Base-by-base conservation (phyloP, 37 sponge, comb jelly and placozoan species). In the Mnemiopsis leidyi region DNA sequence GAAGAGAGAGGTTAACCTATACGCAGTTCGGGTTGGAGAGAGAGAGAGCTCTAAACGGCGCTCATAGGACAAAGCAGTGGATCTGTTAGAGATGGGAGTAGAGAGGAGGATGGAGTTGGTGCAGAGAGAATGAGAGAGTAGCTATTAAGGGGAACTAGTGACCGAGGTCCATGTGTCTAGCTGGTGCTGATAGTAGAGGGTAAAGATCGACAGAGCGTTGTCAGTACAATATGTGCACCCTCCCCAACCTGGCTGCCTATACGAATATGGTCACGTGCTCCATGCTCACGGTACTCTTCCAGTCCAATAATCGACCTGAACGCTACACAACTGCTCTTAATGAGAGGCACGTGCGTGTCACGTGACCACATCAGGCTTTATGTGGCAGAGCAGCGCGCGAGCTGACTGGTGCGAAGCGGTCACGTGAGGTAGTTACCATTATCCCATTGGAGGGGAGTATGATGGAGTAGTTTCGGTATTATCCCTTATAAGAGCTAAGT, bases 311-410 rank as follows among this genome's bases (percentile, higher is more conserved):
- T 77, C 79, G 79, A 31, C 79, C 32, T 77, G 32, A 77, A 77
- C 36, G 32, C 32, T 32, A 28, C 79, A 77, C 79, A 77, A 77
- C 79, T 77, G 79, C 79, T 31, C 32, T 77, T 77, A 77, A 77
- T 77, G 79, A 77, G 18, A 9, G 79, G 1, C 79, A 77, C 79
- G 79, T 32, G 34, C 79, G 1, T 34, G 36, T 32, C 79, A 77
- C 36, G 79, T 77, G 79, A 77, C 79, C 79, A 77, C 79, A 77
- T 77, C 79, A 77, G 32, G 79, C 79, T 77, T 77, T 77, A 77
- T 77, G 79, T 31, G 36, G 20, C 61, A 77, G 36, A 21, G 0
- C 1, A 18, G 79, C 36, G 36, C 79, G 79, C 79, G 79, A 1
- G 33, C 79, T 77, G 7, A 77, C 32, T 77, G 79, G 79, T 34